Conservation (phyloP, 2,888 invertebrate species). For the Aleiodes testaceus region DNA sequence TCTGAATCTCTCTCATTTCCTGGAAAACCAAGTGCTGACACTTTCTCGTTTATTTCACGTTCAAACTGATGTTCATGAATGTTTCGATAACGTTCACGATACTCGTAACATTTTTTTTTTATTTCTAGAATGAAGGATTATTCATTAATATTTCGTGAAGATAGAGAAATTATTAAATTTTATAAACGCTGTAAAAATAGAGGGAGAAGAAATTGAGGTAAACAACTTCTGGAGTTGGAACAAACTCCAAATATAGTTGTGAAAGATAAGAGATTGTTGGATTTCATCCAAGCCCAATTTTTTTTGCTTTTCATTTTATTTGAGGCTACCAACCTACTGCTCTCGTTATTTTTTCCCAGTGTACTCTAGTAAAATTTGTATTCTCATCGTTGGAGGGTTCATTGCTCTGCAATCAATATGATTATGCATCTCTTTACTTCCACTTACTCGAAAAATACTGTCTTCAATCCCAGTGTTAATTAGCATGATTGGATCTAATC, state of each 20-base stretch:
- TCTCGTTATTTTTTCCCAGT: slow-evolving; percentile 15
- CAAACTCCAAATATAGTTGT: slow-evolving; percentile 10
- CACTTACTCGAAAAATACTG: slow-evolving; percentile 7
- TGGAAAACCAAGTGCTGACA: slow-evolving; percentile 44
- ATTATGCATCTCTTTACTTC: slow-evolving; percentile 24
- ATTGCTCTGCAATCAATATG: background rate
- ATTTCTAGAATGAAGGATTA: too few species aligned
- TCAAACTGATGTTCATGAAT: slow-evolving; percentile 25
- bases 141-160: too few species aligned
- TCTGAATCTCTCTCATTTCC: slow-evolving; percentile 38
- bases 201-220: slow-evolving; percentile 10
- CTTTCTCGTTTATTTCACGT: slow-evolving; percentile 50
- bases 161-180: background rate
- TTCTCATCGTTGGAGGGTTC: background rate
- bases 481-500: slow-evolving; percentile 42
- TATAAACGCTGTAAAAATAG: slow-evolving; percentile 17
- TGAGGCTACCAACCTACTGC: background rate
- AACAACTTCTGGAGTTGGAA: slow-evolving; percentile 15
- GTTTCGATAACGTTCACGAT: slow-evolving; percentile 17
- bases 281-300: slow-evolving; percentile 4
- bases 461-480: slow-evolving; percentile 40
- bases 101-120: slow-evolving; percentile 6
- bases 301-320: background rate
- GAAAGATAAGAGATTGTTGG: slow-evolving; percentile 28
- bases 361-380: slow-evolving; percentile 4